These are phyloP conservation scores for Coptodon bakossiorum DNA, from an alignment of 2,113 vertebrate genomes.

Conservation along the genomic window DNA sequence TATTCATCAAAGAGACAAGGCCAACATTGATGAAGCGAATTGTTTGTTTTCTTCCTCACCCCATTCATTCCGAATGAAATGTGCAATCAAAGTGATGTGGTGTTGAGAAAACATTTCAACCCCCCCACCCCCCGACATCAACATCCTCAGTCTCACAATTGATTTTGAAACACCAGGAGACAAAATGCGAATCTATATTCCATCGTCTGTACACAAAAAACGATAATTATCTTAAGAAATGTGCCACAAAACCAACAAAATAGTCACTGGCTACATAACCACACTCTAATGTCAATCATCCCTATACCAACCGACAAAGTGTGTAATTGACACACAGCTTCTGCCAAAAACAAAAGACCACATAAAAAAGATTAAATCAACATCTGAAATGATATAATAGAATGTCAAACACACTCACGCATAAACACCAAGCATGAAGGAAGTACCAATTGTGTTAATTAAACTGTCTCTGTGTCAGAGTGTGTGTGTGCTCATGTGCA, in stretches of 20 bases:
- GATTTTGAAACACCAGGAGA: constrained; percentile 29
- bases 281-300: constrained; percentile 32
- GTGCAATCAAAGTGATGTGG: constrained; percentile 56
- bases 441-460: constrained; percentile 51
- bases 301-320: constrained; percentile 5
- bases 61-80: constrained; percentile 56
- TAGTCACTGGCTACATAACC: constrained; percentile 3
- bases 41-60: constrained; percentile 56
- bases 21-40: constrained; percentile 56
- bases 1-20: constrained; percentile 53
- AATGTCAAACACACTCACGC: neutral
- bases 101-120: constrained; percentile 32
- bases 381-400: constrained; percentile 44
- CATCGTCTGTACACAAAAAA: constrained; percentile 13
- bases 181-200: constrained; percentile 40
- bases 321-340: constrained; percentile 32
- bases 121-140: neutral
- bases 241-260: neutral
- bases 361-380: constrained; percentile 41
- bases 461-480: neutral
- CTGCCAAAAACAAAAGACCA: constrained; percentile 33
- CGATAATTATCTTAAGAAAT: constrained; percentile 28
- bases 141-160: constrained; percentile 28
- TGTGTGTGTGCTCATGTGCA: neutral
- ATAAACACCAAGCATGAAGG: constrained; percentile 26